phyloP scores from a whole-genome alignment of 2,888 invertebrate species.

The Villa cingulata region DNA sequence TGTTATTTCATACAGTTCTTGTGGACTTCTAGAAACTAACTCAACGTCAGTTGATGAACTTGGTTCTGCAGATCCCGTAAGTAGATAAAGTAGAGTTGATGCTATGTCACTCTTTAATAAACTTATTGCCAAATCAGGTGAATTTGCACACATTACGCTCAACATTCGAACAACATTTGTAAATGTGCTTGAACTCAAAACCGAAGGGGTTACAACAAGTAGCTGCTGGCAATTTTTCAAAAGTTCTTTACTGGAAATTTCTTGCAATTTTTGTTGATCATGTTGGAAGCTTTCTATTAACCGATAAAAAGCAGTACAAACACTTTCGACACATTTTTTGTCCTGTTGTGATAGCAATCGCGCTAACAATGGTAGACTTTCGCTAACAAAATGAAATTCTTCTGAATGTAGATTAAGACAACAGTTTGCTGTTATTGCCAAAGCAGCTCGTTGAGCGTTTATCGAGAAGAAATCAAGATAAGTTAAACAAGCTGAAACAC shows the following conservation, averaged over 20 bases:
- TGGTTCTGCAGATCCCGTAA: constrained; percentile 74
- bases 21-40: constrained; percentile 79
- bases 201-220: constrained; percentile 88
- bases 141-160: constrained; percentile 90
- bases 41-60: constrained; percentile 49
- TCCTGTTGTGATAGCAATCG: constrained; percentile 72
- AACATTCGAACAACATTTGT: constrained; percentile 93
- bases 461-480: constrained; percentile 98
- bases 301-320: constrained; percentile 90
- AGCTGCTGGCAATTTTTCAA: constrained; percentile 83
- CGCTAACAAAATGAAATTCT: constrained; percentile 86
- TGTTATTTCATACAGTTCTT: constrained; percentile 95
- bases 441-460: constrained; percentile 90
- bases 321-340: constrained; percentile 95
- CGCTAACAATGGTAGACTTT: constrained; percentile 75
- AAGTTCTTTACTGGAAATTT: constrained; percentile 78
- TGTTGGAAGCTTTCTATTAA: constrained; percentile 93
- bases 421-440: constrained; percentile 95
- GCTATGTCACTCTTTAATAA: constrained; percentile 91
- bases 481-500: constrained; percentile 89
- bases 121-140: constrained; percentile 84
- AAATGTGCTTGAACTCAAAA: constrained; percentile 88
- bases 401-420: constrained; percentile 87
- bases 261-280: constrained; percentile 78
- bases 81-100: constrained; percentile 82